phyloP scores from a whole-genome alignment of 2,797 vertebrate genomes.

The Scolopax bukidnonensis region DNA sequence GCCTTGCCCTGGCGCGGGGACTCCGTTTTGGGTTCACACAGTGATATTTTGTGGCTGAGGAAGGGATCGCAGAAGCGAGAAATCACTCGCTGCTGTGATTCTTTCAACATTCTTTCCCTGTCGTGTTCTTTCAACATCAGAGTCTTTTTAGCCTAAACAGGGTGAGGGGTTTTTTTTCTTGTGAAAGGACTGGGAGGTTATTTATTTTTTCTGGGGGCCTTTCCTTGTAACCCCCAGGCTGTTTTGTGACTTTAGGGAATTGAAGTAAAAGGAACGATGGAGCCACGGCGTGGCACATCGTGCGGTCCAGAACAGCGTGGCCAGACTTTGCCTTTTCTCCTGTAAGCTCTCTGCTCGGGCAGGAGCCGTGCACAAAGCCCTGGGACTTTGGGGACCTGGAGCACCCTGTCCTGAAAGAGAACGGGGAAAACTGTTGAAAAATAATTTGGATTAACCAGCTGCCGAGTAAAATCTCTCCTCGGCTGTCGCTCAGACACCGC shows the following conservation, averaged over 20 bases:
- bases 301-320: fast-evolving
- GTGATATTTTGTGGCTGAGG: not conserved
- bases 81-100: not conserved
- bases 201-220: not conserved
- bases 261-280: not conserved
- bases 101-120: not conserved
- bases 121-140: fast-evolving
- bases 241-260: not conserved
- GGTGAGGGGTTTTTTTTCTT: fast-evolving
- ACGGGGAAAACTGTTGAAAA: not conserved
- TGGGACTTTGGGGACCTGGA: not conserved
- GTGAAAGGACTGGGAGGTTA: not conserved
- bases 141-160: not conserved
- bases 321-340: not conserved
- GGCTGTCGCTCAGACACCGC: fast-evolving
- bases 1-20: not conserved
- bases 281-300: fast-evolving
- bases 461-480: not conserved
- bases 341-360: not conserved
- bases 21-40: not conserved
- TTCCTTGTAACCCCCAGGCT: not conserved
- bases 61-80: not conserved
- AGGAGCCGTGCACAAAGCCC: not conserved
- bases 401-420: not conserved
- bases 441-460: not conserved